A percentile compares a stretch with the other conserved stretches of the same genome.
phyloP scores from a whole-genome alignment of 1,140 invertebrate genomes.

The Drosophila funebris region DNA sequence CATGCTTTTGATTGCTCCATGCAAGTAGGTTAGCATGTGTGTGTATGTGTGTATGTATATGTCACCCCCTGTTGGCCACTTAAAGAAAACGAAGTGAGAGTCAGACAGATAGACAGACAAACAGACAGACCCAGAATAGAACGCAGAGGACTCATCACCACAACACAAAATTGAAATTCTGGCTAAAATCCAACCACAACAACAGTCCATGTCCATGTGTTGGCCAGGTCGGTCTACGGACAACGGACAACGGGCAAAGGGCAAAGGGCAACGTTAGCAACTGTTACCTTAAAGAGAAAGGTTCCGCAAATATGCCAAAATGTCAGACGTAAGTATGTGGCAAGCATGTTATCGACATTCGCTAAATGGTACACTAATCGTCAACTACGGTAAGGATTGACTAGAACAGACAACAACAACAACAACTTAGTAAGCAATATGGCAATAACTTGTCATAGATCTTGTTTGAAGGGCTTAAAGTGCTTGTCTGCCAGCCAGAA shows the following conservation, averaged over 20 bases:
- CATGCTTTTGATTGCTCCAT: slow-evolving; percentile 71
- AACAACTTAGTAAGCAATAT: slow-evolving; percentile 27
- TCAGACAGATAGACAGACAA: slow-evolving; percentile 33
- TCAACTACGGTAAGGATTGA: background rate
- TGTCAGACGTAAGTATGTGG: slow-evolving; percentile 33
- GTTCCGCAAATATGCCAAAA: slow-evolving; percentile 57
- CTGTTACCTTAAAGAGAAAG: slow-evolving; percentile 52
- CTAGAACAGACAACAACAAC: slow-evolving; percentile 5
- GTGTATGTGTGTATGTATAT: slow-evolving; percentile 2
- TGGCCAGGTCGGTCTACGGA: background rate
- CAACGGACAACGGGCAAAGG: no score
- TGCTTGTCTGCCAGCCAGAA: slow-evolving; percentile 8
- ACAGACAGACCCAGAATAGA: slow-evolving; percentile 13
- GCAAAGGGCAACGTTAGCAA: slow-evolving; percentile 8
- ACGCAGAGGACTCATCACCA: background rate
- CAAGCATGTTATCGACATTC: slow-evolving; percentile 38
- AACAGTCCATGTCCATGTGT: slow-evolving; percentile 3
- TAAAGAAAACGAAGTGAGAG: slow-evolving; percentile 26
- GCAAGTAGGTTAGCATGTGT: slow-evolving; percentile 30
- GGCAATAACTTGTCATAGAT: slow-evolving; percentile 39
- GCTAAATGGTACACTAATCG: background rate
- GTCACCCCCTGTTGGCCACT: slow-evolving; percentile 15
- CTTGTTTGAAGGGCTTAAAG: slow-evolving; percentile 29
- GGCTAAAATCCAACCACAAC: slow-evolving; percentile 8
- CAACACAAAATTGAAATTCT: slow-evolving; percentile 52